Evolutionary conservation across 2,888 invertebrate species (phyloP), one percentile per base, ranked within the genome.

Genomic region (Erebia ligea): DNA sequence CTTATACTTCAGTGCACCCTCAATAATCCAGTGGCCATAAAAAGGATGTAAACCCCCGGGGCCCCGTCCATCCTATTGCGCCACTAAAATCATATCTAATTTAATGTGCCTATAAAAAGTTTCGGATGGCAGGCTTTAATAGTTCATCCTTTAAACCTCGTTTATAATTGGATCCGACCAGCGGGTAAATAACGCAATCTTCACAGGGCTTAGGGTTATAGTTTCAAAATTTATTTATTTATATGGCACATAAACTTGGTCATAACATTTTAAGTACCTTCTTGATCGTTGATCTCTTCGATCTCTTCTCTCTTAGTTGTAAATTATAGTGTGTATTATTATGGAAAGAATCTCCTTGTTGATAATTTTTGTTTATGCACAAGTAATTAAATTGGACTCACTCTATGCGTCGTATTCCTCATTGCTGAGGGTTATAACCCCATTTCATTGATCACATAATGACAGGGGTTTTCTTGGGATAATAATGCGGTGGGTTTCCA

Each of bases 41-140:
- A 76, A 75, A 69, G 67, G 73, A 57, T 72, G 73, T 76, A 75
- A 76, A 76, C 72, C 68, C 66, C 61, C n/a, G n/a, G n/a, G n/a
- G n/a, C n/a, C n/a, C n/a, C 73, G 70, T 70, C 70, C 69, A 71
- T 73, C 71, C 73, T 73, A 75, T 67, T 73, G 68, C 75, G 69
- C 69, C 68, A 74, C 73, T 73, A 76, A 75, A 76, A 75, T 76
- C 67, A 75, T 76, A 75, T 74, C 74, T 73, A 72, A 74, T 74
- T 76, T 76, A 73, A 75, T 76, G 70, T 62, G 66, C 59, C 58
- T 73, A 71, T 76, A 74, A 76, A 76, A 76, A 73, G 71, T 75
- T 75, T 74, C 68, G 69, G 70, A 72, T 72, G 73, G 69, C 71
- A 62, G 65, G 65, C 68, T 73, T 73, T 69, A 74, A 73, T 76